Conservation (phyloP, 2,888 invertebrate genomes). For the Apotomis capreana region DNA sequence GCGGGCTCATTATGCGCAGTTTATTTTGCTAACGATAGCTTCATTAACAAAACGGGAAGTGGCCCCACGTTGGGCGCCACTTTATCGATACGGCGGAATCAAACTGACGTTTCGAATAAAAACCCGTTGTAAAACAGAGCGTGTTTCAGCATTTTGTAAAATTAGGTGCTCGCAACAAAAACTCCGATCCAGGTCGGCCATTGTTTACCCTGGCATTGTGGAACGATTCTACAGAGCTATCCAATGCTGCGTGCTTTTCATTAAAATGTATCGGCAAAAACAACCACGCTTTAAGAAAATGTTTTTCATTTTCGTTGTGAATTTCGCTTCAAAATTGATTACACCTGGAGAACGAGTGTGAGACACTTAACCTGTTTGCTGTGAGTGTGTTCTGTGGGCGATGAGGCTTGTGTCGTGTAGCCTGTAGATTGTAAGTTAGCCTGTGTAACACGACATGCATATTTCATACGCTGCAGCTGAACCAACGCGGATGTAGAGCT, state of each 20-base stretch:
- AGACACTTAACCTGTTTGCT: slow-evolving; percentile 37
- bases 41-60: slow-evolving; percentile 28
- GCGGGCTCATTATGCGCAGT: slow-evolving; percentile 34
- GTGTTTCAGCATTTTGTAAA: slow-evolving; percentile 46
- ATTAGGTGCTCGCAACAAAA: slow-evolving; percentile 61
- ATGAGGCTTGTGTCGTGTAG: slow-evolving; percentile 21
- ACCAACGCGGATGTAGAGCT: slow-evolving; percentile 29
- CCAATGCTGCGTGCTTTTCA: slow-evolving; percentile 39
- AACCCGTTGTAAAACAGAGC: slow-evolving; percentile 30
- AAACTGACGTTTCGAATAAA: slow-evolving; percentile 40
- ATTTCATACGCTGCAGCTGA: slow-evolving; percentile 58
- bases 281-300: slow-evolving; percentile 24
- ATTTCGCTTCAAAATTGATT: slow-evolving; percentile 37
- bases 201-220: slow-evolving; percentile 64
- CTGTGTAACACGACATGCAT: slow-evolving; percentile 50
- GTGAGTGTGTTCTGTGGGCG: slow-evolving; percentile 14
- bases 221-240: slow-evolving; percentile 30
- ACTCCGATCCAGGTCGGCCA: slow-evolving; percentile 59
- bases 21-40: slow-evolving; percentile 36
- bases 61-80: slow-evolving; percentile 45
- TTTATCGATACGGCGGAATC: slow-evolving; percentile 32
- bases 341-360: slow-evolving; percentile 20
- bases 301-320: slow-evolving; percentile 25
- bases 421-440: background rate
- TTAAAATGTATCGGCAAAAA: slow-evolving; percentile 39